A percentile compares a stretch with the other conserved stretches of the same genome.
These are phyloP conservation scores for Drosophila ficusphila DNA, from an alignment of 1,140 invertebrate genomes.

Conservation along the genomic window DNA sequence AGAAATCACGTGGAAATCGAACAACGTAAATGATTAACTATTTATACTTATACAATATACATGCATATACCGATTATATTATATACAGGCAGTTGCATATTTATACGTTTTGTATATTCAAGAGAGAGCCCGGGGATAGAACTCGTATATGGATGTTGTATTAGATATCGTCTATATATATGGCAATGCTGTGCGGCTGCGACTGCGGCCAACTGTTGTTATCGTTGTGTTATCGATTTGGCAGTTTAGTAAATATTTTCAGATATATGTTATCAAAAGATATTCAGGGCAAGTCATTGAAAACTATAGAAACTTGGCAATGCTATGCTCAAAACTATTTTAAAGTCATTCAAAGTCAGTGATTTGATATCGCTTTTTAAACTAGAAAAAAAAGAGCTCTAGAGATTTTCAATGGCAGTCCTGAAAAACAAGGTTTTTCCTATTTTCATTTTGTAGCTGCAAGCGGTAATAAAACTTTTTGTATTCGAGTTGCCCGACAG, in stretches of 20 bases:
- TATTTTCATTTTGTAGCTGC: conserved; percentile 8
- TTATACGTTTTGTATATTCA: conserved; percentile 73
- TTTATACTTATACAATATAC: conserved; percentile 58
- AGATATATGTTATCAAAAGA: conserved; percentile 26
- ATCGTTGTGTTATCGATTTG: conserved; percentile 54
- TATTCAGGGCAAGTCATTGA: background rate
- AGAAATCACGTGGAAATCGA: conserved; percentile 14
- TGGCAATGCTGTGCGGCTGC: conserved; percentile 60
- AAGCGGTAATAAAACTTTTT: conserved; percentile 3
- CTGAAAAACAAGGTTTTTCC: background rate
- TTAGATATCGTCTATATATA: conserved; percentile 45
- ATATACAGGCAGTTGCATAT: conserved; percentile 56
- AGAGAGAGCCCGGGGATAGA: conserved; percentile 1
- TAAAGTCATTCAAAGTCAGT: background rate
- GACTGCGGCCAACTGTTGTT: conserved; percentile 57
- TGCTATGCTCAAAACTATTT: too few relatives aligned
- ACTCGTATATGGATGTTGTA: conserved; percentile 29
- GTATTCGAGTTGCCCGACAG: conserved; percentile 1
- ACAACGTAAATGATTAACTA: conserved; percentile 44
- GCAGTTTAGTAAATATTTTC: conserved; percentile 31
- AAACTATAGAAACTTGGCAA: background rate
- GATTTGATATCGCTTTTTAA: too few relatives aligned
- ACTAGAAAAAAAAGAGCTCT: background rate
- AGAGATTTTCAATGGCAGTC: background rate
- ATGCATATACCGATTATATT: conserved; percentile 20